Conservation (phyloP, 2,888 invertebrate species). For the Lasioglossum calceatum region DNA sequence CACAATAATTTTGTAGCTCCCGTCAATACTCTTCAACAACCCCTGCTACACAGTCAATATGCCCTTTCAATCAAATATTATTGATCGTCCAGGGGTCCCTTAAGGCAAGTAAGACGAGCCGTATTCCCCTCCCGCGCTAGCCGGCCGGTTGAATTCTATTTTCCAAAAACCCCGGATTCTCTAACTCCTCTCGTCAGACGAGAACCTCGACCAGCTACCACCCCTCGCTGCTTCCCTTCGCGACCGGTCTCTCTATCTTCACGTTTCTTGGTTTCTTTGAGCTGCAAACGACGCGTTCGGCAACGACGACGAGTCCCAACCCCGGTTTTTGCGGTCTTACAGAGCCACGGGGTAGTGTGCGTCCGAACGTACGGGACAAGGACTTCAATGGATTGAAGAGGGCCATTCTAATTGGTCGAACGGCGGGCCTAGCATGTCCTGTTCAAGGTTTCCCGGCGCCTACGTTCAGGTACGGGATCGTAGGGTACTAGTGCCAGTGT, state of each 20-base stretch:
- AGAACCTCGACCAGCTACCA: background rate
- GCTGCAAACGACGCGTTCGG: slow-evolving; percentile 41
- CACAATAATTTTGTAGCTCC: no score
- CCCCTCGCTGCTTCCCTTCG: background rate
- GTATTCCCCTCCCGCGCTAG: no score
- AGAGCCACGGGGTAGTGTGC: slow-evolving; percentile 84
- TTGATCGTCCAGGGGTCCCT: no score
- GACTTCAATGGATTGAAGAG: slow-evolving; percentile 80
- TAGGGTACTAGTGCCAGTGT: slow-evolving; percentile 38
- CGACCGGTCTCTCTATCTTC: slow-evolving; percentile 53
- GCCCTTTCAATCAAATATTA: no score
- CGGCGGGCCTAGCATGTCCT: slow-evolving; percentile 85
- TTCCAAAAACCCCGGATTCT: background rate
- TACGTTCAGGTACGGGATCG: slow-evolving; percentile 84
- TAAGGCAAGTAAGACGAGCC: no score
- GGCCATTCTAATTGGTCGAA: slow-evolving; percentile 71
- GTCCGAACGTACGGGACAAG: slow-evolving; percentile 84
- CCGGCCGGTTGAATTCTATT: no score
- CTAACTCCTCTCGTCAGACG: background rate
- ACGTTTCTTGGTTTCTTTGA: slow-evolving; percentile 83
- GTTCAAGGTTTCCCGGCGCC: slow-evolving; percentile 86
- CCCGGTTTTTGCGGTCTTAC: slow-evolving; percentile 68
- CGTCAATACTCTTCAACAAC: no score
- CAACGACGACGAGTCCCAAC: slow-evolving; percentile 51
- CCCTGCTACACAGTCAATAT: no score